Conservation (phyloP, 2,113 vertebrate species). For the Egretta garzetta region DNA sequence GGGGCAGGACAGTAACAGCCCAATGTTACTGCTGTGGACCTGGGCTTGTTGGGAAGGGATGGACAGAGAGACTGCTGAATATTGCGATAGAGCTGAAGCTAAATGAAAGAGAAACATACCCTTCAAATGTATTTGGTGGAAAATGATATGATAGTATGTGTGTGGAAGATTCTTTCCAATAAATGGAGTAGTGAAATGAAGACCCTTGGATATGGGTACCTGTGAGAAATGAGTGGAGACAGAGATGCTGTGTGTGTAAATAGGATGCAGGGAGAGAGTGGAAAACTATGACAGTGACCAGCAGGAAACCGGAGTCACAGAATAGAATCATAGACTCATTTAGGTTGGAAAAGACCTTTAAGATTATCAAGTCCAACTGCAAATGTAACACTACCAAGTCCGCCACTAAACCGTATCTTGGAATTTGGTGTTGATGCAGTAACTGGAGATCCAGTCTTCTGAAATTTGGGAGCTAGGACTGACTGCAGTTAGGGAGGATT, state of each 20-base stretch:
- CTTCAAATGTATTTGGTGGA: background rate
- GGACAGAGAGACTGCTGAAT: background rate
- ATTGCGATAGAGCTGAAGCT: background rate
- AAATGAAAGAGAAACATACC: background rate
- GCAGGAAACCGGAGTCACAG: background rate
- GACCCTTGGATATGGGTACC: background rate
- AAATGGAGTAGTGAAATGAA: background rate
- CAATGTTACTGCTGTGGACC: background rate
- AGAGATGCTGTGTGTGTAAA: background rate
- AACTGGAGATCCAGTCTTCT: background rate
- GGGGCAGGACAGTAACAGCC: background rate
- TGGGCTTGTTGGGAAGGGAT: background rate
- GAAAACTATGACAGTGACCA: background rate
- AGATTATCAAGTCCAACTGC: background rate
- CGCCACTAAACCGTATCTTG: background rate
- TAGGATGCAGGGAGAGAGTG: background rate
- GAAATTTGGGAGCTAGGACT: background rate
- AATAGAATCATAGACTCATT: background rate
- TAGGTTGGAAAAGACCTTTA: background rate
- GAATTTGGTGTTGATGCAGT: background rate
- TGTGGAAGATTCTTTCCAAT: background rate
- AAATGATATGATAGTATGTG: background rate
- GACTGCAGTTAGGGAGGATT: background rate
- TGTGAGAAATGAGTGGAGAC: background rate
- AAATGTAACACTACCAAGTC: background rate